Evolutionary conservation across 2,113 vertebrate genomes (phyloP), one percentile per base, ranked within the genome.

Genomic region (Pica pica): DNA sequence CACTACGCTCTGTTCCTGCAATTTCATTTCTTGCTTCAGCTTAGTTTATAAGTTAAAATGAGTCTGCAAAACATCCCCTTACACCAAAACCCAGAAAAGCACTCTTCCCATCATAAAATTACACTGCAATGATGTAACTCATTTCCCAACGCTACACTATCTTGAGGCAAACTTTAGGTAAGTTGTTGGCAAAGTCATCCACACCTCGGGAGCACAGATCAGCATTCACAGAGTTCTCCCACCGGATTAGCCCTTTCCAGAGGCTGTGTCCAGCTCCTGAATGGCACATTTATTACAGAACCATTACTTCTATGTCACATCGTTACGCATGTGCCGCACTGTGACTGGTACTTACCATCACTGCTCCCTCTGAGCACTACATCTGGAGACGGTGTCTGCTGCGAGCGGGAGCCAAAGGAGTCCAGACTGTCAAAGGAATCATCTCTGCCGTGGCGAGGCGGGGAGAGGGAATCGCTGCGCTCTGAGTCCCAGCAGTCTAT

Each of bases 401-500:
- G 98, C 9, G 99, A 99, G 91, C 99, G 99, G 47, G 99, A 99
- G 85, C 99, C 99, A 82, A 99, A 99, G 81, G 99, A 99, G 97
- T 99, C 99, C 98, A 99, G 98, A 52, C 99, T 99, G 98, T 99
- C 99, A 84, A 99, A 99, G 86, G 99, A 99, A 96, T 99, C 99
- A 98, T 99, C 99, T 85, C 99, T 97, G 91, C 98, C 98, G 87
- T 99, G 99, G 44, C 98, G 99, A 53, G 99, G 99, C 0, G 99
- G 99, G 8, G 99, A 99, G 17, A 99, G 98, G 22, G 99, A 99
- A 94, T 99, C 99, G 1, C 99, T 99, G 97, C 99, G 99, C 83
- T 99, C 99, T 0, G 99, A 99, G 93, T 99, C 99, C 99, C 99
- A 99, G 98, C 99, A 99, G 98, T 99, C 99, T 76, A 99, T 98